Base-by-base conservation (phyloP, 2,797 vertebrate species). In the Sitta carolinensis region DNA sequence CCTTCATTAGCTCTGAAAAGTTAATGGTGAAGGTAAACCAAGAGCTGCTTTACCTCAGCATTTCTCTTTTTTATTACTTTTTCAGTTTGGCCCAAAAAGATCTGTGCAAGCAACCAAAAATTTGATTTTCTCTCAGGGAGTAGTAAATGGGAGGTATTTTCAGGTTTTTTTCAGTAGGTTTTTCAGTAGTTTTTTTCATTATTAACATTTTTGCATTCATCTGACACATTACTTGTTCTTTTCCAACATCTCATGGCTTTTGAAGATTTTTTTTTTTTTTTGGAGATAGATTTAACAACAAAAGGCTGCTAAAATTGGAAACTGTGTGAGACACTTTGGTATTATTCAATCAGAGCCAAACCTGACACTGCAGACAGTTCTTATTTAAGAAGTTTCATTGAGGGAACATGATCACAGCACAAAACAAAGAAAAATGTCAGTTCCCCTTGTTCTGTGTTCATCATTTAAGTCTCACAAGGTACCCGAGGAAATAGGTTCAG, bases 231-330 rank as follows among this genome's bases (percentile, higher is more conserved):
- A 40, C 61, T 91, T 84, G 62, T 79, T 89, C 69, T 74, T 90
- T 91, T 85, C 54, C 75, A 84, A n/a, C 12, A 1, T 27, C 45
- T 25, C 64, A 9, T 11, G 22, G 54, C 54, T 87, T 94, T 90
- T 85, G 92, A 97, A 95, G 81, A 55, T 59, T 48, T 45, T 45
- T 22, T 22, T 36, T 7, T 32, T 26, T 21, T 85, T 17, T 88
- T 82, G 5, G 1, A 45, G 67, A 58, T 30, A 86, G 50, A 52
- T 84, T 88, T 93, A 80, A 79, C 74, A 90, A 82, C 81, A 85
- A 94, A 95, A 90, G 90, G 50, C 27, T 87, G 54, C 84, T 95
- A 95, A 95, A 96, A 95, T 85, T 84, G 64, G 94, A 80, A 94
- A 74, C 66, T 51, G 36, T 64, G 70, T 83, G 81, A 93, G 64